These are phyloP conservation scores for Euura saliciscinereae DNA, from an alignment of 1,140 invertebrate genomes.

Conservation along the genomic window DNA sequence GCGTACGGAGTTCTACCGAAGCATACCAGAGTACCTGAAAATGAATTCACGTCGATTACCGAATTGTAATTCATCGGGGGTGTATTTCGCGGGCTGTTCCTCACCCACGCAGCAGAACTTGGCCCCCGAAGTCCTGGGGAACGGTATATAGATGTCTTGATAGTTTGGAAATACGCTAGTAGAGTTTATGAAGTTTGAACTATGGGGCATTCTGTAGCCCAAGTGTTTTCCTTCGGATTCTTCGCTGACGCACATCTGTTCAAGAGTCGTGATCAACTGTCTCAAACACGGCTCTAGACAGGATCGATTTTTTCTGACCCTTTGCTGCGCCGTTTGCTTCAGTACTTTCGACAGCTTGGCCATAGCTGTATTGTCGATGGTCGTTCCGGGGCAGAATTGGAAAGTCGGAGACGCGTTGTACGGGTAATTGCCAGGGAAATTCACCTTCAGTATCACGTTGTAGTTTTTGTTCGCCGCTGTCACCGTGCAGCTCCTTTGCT, in stretches of 20 bases:
- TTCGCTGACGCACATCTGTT: conserved; percentile 62
- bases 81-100: conserved; percentile 23
- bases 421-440: conserved; percentile 81
- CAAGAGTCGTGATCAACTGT: conserved; percentile 73
- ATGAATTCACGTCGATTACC: not conserved
- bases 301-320: conserved; percentile 77
- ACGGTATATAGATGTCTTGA: conserved; percentile 88
- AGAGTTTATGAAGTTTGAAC: conserved; percentile 51
- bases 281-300: conserved; percentile 82
- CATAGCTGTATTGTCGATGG: conserved; percentile 65
- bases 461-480: conserved; percentile 76
- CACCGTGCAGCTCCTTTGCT: conserved; percentile 76
- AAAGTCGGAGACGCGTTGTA: conserved; percentile 75
- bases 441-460: conserved; percentile 77
- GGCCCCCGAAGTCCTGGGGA: conserved; percentile 91
- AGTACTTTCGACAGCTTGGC: conserved; percentile 72
- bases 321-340: conserved; percentile 74
- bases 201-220: conserved; percentile 52
- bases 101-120: conserved; percentile 87
- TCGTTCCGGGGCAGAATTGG: conserved; percentile 68
- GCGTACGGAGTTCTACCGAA: conserved; percentile 82
- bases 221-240: conserved; percentile 52
- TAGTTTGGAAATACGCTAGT: conserved; percentile 52
- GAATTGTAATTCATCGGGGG: too few relatives aligned
- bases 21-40: conserved; percentile 74